A percentile compares a stretch with the other conserved stretches of the same genome.
phyloP scores from a whole-genome alignment of 2,113 vertebrate genomes.

The Phoxinus phoxinus region DNA sequence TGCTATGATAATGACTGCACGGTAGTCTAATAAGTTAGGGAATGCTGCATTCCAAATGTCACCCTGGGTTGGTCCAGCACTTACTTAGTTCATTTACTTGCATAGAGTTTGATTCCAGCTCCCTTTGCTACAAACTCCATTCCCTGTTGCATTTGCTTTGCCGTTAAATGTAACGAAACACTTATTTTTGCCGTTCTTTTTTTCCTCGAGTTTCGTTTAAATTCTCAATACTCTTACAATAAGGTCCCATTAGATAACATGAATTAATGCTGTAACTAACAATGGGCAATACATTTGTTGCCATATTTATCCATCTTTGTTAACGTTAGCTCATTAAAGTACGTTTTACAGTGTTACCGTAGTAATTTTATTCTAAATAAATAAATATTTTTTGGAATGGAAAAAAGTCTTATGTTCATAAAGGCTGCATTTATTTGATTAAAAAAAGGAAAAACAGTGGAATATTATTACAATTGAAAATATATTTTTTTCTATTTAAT shows the following conservation, averaged over 20 bases:
- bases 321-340: too few species aligned
- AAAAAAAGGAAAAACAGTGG: not conserved
- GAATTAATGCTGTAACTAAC: too few species aligned
- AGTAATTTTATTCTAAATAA: not conserved
- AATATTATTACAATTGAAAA: not conserved
- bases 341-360: too few species aligned
- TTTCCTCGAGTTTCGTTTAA: not conserved
- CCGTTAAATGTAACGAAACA: not conserved
- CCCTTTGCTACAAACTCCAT: slow-evolving; percentile 3
- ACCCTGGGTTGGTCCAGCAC: slow-evolving; percentile 56
- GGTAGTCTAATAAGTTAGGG: slow-evolving; percentile 65
- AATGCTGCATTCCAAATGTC: slow-evolving; percentile 66
- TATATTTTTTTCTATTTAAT: not conserved
- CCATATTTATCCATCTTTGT: too few species aligned
- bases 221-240: not conserved
- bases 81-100: slow-evolving; percentile 57
- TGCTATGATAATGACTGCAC: slow-evolving; percentile 63
- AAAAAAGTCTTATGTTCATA: not conserved
- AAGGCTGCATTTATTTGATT: not conserved
- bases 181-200: not conserved
- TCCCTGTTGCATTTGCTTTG: slow-evolving; percentile 12
- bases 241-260: too few species aligned
- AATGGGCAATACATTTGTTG: too few species aligned
- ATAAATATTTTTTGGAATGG: not conserved
- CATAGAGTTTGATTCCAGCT: slow-evolving; percentile 50